phyloP scores from a whole-genome alignment of 2,888 invertebrate species.

The Tholera decimalis region DNA sequence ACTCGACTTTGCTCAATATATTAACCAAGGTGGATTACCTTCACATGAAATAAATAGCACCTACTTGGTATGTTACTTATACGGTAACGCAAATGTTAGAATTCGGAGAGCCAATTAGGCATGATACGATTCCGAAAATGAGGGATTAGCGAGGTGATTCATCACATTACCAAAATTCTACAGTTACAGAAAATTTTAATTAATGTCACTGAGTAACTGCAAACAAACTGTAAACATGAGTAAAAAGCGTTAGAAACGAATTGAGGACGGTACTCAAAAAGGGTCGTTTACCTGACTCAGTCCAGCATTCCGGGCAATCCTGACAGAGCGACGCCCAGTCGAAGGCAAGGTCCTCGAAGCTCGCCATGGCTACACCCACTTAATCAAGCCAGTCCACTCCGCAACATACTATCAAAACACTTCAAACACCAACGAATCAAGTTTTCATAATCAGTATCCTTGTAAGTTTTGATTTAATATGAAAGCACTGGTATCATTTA shows the following conservation, averaged over 20 bases:
- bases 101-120: slow-evolving; percentile 17
- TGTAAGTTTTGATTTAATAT: slow-evolving; percentile 35
- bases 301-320: slow-evolving; percentile 92
- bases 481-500: slow-evolving; percentile 63
- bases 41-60: slow-evolving; percentile 31
- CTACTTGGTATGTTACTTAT: slow-evolving; percentile 14
- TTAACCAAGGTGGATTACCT: slow-evolving; percentile 42
- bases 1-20: slow-evolving; percentile 43
- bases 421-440: slow-evolving; percentile 71
- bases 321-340: slow-evolving; percentile 93
- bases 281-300: slow-evolving; percentile 91
- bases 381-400: slow-evolving; percentile 75
- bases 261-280: slow-evolving; percentile 33
- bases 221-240: slow-evolving; percentile 43
- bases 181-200: slow-evolving; percentile 15
- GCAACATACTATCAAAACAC: slow-evolving; percentile 80
- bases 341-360: slow-evolving; percentile 92
- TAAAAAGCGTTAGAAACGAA: slow-evolving; percentile 39
- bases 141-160: slow-evolving; percentile 40
- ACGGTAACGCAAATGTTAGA: slow-evolving; percentile 14
- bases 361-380: slow-evolving; percentile 90
- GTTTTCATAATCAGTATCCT: slow-evolving; percentile 52
- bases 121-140: slow-evolving; percentile 21
- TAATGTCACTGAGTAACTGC: slow-evolving; percentile 22
- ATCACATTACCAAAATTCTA: slow-evolving; percentile 31